Percentiles rank a stretch among this genome's conserved stretches.
Conservation (phyloP, 2,113 vertebrate species). For the Entomyzon cyanotis region DNA sequence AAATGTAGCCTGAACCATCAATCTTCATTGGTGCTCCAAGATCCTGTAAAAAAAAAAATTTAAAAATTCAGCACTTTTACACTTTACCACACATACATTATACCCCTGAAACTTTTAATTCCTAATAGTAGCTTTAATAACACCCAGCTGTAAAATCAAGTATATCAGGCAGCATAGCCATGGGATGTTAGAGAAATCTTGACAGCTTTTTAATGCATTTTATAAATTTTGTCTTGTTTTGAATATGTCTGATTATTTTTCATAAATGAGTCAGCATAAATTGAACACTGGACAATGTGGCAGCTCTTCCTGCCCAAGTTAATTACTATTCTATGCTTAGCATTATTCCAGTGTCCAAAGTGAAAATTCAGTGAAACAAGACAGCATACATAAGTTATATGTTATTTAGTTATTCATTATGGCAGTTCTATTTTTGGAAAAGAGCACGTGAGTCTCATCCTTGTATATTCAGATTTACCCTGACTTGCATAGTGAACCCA, state of each 20-base stretch:
- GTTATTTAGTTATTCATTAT: not conserved
- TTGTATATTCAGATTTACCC: not conserved
- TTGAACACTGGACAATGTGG: not conserved
- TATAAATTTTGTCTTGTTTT: not conserved
- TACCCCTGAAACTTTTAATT: not conserved
- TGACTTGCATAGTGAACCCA: not conserved
- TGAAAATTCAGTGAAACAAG: not conserved
- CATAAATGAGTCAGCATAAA: not conserved
- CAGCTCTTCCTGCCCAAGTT: not conserved
- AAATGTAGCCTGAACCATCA: conserved; percentile 65
- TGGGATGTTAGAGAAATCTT: not conserved
- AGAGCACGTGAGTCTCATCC: not conserved
- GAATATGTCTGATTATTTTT: not conserved
- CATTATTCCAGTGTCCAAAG: not conserved
- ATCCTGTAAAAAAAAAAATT: conserved; percentile 46
- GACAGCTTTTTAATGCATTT: not conserved
- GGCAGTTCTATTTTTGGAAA: not conserved
- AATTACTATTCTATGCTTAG: not conserved
- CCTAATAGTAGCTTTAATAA: not conserved
- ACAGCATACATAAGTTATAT: not conserved
- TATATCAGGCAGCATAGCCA: not conserved
- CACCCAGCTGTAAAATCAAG: not conserved
- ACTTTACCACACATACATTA: not conserved
- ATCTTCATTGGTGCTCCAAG: conserved; percentile 75
- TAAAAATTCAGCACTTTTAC: not conserved